Base-by-base conservation (phyloP, 23 tunicate species). In the Clavelina lepadiformis region DNA sequence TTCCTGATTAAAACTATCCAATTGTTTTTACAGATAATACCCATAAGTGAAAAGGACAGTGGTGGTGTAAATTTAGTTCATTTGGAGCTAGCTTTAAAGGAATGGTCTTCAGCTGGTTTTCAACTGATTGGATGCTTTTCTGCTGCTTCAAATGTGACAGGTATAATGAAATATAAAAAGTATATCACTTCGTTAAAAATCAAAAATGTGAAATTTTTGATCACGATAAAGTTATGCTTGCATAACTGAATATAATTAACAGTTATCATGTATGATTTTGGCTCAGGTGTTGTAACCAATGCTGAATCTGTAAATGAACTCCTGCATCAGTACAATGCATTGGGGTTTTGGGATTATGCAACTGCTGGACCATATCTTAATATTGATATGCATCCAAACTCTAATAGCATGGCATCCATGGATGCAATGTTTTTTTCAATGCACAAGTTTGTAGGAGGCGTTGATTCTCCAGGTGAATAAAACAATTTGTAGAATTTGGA, bases 261-360 rank as follows among this genome's bases (percentile, higher is more conserved):
- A 22, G 19, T 18, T 31, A 13, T 61, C 18, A 61, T 13, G 13
- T 19, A 65, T 65, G 18, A 0, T 46, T 19, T 29, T 18, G 29
- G 0, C 11, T 69, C 65, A 86, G 95, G 97, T 45, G 35, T 86
- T 0, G 30, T 80, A 3, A 53, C 95, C 1, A 83, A 94, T 54
- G 80, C 88, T 11, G 61, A 69, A 33, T 37, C 52, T 13, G 60
- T 94, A 1, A 33, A 96, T 8, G 63, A 79, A 37, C 25, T 75
- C 35, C 53, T 94, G 49, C 95, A 94, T 60, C 64, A 81, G 60
- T 86, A 94, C 70, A 77, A 72, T 18, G 91, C 82, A 1, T 36
- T 94, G 28, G 85, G 85, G 2, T 58, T 94, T n/a, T 94, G 95
- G 89, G 99, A 94, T 94, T 94, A 88, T 65, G 99, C 99, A 15